These are phyloP conservation scores for Scelioninae gen. 1 DNA, from an alignment of 2,888 invertebrate species.

Conservation along the genomic window DNA sequence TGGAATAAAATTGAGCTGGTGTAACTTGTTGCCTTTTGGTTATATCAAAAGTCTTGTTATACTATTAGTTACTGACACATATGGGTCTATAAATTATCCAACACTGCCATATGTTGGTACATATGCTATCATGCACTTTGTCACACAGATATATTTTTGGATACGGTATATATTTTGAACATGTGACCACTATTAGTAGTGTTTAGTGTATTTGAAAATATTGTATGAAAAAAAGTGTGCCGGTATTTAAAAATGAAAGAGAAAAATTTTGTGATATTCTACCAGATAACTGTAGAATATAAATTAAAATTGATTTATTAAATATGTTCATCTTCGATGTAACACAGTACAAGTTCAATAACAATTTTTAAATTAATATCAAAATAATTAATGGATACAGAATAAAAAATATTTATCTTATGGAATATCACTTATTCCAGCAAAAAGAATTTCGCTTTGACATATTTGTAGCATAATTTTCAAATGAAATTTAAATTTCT, in stretches of 20 bases:
- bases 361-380: too few relatives aligned
- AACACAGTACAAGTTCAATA: too few relatives aligned
- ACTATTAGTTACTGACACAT: slow-evolving; percentile 54
- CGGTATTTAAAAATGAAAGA: slow-evolving; percentile 2
- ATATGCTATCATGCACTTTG: slow-evolving; percentile 56
- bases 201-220: slow-evolving; percentile 40
- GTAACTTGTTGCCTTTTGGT: slow-evolving; percentile 44
- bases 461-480: slow-evolving; percentile 3
- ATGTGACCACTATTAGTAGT: slow-evolving; percentile 45
- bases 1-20: slow-evolving; percentile 17
- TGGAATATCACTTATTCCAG: too few relatives aligned
- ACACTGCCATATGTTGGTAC: slow-evolving; percentile 54
- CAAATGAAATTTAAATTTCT: background rate
- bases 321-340: too few relatives aligned
- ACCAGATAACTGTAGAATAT: slow-evolving; percentile 7
- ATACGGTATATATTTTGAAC: slow-evolving; percentile 27
- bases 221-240: background rate
- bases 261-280: slow-evolving; percentile 2
- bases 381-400: too few relatives aligned
- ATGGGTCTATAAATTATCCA: slow-evolving; percentile 54
- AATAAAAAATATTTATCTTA: too few relatives aligned
- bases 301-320: too few relatives aligned
- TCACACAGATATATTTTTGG: slow-evolving; percentile 59
- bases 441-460: too few relatives aligned
- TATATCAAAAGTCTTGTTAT: slow-evolving; percentile 28